Percentiles rank a stretch among this genome's conserved stretches.
These are phyloP conservation scores for Carcharodon carcharias DNA, from an alignment of 2,797 vertebrate species.

Conservation along the genomic window DNA sequence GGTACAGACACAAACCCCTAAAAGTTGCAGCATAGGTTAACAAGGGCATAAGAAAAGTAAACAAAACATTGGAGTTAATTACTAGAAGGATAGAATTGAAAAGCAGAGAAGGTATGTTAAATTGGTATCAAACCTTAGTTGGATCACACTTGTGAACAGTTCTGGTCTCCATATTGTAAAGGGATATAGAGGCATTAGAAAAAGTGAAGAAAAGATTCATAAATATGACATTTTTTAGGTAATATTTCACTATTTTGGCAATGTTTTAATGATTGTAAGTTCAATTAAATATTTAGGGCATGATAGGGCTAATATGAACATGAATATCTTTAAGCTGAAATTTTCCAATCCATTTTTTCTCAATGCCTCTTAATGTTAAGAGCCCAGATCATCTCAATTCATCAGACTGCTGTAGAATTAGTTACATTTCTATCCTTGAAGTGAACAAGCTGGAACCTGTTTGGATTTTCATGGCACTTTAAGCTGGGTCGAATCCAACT, in stretches of 20 bases:
- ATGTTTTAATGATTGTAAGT: background rate
- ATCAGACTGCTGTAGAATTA: background rate
- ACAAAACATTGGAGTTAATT: background rate
- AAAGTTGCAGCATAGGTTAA: background rate
- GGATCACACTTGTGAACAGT: background rate
- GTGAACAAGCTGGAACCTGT: background rate
- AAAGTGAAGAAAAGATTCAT: background rate
- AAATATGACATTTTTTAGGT: background rate
- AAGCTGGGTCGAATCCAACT: background rate
- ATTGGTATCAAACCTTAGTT: background rate
- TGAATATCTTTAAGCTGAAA: background rate
- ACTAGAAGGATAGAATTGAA: background rate
- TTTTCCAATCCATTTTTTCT: background rate
- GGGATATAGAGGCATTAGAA: too few relatives aligned
- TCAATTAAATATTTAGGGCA: background rate
- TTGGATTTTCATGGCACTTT: background rate
- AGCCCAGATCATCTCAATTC: background rate
- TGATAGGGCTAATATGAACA: background rate
- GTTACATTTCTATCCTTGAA: background rate
- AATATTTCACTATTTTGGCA: background rate
- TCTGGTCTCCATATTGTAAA: background rate
- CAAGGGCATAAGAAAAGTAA: background rate
- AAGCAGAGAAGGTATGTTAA: background rate
- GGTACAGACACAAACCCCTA: too few relatives aligned
- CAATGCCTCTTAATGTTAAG: background rate